Conservation (phyloP, 2,888 invertebrate species). For the Eretmocerus hayati region DNA sequence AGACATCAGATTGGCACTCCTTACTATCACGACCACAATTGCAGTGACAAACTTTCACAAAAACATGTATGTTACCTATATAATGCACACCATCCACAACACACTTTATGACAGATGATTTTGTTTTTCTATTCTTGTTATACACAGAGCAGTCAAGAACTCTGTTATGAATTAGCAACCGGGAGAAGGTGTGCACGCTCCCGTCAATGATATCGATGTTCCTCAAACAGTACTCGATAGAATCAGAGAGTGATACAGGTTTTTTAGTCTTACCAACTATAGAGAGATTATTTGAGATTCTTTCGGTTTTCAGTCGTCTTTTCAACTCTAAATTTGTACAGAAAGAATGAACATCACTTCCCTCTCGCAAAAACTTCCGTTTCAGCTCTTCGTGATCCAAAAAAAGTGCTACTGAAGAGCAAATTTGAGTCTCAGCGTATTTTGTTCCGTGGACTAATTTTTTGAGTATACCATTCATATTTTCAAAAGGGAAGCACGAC, state of each 20-base stretch:
- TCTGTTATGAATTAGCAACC: not conserved
- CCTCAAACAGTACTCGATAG: not conserved
- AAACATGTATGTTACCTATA: not conserved
- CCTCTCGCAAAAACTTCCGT: not conserved
- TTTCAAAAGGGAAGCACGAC: not conserved
- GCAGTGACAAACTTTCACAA: slow-evolving; percentile 4
- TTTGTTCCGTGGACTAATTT: too few species aligned
- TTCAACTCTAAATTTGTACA: not conserved
- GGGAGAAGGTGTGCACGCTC: not conserved
- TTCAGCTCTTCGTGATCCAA: not conserved
- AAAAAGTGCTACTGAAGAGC: too few species aligned
- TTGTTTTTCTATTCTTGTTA: slow-evolving; percentile 1
- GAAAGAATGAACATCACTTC: not conserved
- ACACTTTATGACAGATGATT: not conserved
- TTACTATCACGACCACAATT: not conserved
- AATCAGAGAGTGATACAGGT: too few species aligned
- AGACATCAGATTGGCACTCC: not conserved
- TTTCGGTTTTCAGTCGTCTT: slow-evolving; percentile 1
- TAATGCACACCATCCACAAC: not conserved
- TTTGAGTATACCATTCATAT: slow-evolving; percentile 2
- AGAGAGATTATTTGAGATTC: not conserved
- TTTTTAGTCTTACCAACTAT: not conserved
- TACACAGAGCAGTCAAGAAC: not conserved
- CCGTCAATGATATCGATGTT: not conserved
- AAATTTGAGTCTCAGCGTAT: too few species aligned